Evolutionary conservation across 2,888 invertebrate genomes (phyloP).

Genomic region (Altica lythri): DNA sequence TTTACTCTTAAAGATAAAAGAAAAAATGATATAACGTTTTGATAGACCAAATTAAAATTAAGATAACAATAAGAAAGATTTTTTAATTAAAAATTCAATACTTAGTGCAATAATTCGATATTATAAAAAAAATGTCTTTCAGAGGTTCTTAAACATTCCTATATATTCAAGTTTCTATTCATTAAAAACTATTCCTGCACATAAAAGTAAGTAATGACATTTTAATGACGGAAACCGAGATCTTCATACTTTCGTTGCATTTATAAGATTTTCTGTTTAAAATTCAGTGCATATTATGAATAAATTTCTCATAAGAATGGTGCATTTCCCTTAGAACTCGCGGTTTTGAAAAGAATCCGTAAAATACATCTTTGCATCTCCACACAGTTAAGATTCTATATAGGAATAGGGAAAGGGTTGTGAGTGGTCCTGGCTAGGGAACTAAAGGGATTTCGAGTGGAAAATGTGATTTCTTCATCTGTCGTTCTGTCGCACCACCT

Average conservation of each 20-base stretch:
- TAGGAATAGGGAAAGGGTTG: constrained; percentile 58
- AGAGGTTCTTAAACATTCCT: too few species aligned
- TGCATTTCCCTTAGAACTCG: constrained; percentile 33
- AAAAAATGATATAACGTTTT: too few species aligned
- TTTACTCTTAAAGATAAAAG: too few species aligned
- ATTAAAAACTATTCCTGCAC: constrained; percentile 18
- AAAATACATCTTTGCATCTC: constrained; percentile 52
- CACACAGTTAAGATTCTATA: constrained; percentile 55
- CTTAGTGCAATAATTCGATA: too few species aligned
- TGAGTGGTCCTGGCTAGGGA: constrained; percentile 54
- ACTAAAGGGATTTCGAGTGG: constrained; percentile 51
- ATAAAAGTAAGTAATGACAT: constrained; percentile 18
- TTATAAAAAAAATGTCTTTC: too few species aligned
- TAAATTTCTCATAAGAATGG: constrained; percentile 40
- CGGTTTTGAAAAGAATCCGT: constrained; percentile 38
- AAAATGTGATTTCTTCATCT: constrained; percentile 60
- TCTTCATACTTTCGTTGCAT: constrained; percentile 23
- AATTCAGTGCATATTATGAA: constrained; percentile 40
- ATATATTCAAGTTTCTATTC: too few species aligned
- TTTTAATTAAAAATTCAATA: too few species aligned
- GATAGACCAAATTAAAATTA: too few species aligned
- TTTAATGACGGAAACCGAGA: constrained; percentile 22
- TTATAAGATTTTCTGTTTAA: constrained; percentile 38
- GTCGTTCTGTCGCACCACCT: constrained; percentile 42
- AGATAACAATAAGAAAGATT: too few species aligned